Base-by-base conservation (phyloP, 2,797 vertebrate genomes). In the Octomys mimax region DNA sequence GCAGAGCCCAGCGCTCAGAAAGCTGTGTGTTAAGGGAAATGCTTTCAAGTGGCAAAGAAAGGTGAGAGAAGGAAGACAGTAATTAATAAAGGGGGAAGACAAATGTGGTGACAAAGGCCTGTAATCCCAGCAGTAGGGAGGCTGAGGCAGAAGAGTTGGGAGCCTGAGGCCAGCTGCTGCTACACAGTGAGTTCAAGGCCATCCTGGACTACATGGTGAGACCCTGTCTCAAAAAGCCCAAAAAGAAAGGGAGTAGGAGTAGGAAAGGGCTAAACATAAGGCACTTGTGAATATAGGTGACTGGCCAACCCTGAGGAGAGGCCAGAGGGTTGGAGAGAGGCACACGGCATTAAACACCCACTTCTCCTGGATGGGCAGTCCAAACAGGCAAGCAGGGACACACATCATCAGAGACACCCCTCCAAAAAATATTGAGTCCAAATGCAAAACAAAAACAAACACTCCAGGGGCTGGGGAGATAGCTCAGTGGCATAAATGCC, bases 21-120 rank as follows among this genome's bases (percentile, higher is more conserved):
- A 87, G 68, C 54, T n/a, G 3, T 39, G 49, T 46, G 54, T 68
- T 64, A 54, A 46, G 33, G 22, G 70, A 73, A 89, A 84, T 12
- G 7, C 46, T 90, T 92, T 92, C 42, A 86, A 22, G 85, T 42
- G 78, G 57, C 77, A 85, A 92, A 95, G 57, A 94, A 90, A 78
- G 42, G 75, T 24, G 22, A 88, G 36, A 26, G 80, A 75, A 70
- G 42, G 22, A 52, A 19, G 49, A 46, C 79, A 26, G 0, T 88
- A 71, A 39, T 49, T 36, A 96, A 39, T 52, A 78, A 46, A 77
- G 64, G 18, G n/a, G 36, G 49, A 52, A 18, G 73, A 49, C 26
- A 49, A 28, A 77, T 52, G 49, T 79, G 49, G 77, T 54, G 19
- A 54, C 31, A 54, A 31, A 79, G 31, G 18, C 75, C 46, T 52